Conservation (phyloP, 1,140 invertebrate genomes). For the Diuraphis noxia region DNA sequence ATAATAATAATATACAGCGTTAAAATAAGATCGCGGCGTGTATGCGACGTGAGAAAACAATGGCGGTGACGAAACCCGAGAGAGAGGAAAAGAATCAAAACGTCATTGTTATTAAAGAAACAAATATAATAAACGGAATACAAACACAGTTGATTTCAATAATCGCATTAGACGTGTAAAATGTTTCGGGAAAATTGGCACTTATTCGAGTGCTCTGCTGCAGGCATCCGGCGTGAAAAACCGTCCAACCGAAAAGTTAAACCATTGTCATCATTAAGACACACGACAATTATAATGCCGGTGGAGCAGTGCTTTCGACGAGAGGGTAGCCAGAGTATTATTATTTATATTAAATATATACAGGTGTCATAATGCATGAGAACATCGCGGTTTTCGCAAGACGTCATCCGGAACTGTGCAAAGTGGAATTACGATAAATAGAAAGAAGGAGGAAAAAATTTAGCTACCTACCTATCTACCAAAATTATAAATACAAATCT, state of each 20-base stretch:
- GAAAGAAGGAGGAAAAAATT: background rate
- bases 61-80: slow-evolving; percentile 9
- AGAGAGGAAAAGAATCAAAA: slow-evolving; percentile 2
- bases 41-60: background rate
- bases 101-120: slow-evolving; percentile 46
- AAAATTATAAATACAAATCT: slow-evolving; percentile 26
- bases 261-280: slow-evolving; percentile 42
- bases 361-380: slow-evolving; percentile 12
- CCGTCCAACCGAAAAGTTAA: slow-evolving; percentile 43
- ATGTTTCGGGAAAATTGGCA: slow-evolving; percentile 48
- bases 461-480: background rate
- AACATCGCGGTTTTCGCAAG: slow-evolving; percentile 30
- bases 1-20: background rate
- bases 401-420: slow-evolving; percentile 12
- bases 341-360: slow-evolving; percentile 5
- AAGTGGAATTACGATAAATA: slow-evolving; percentile 8
- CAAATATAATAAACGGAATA: background rate
- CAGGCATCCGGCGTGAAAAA: slow-evolving; percentile 51
- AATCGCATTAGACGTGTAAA: slow-evolving; percentile 53
- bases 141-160: slow-evolving; percentile 45
- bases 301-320: slow-evolving; percentile 22
- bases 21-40: background rate
- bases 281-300: slow-evolving; percentile 25
- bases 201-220: slow-evolving; percentile 43
- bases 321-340: slow-evolving; percentile 23